phyloP scores from a whole-genome alignment of 64 coral and sea anemone genomes.

The Montipora sp. region DNA sequence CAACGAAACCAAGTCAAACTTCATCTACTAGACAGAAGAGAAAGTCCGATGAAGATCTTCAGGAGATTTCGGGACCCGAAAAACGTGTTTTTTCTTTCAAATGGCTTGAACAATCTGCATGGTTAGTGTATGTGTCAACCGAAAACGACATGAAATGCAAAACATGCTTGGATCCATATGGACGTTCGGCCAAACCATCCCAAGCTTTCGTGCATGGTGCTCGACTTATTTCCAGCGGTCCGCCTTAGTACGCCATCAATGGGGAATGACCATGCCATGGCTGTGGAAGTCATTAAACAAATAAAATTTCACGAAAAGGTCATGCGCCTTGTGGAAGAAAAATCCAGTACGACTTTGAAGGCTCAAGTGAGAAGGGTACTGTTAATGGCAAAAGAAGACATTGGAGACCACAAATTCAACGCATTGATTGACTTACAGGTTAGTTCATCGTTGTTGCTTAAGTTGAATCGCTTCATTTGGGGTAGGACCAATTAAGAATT shows the following conservation, averaged over 20 bases:
- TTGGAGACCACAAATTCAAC: slow-evolving; percentile 14
- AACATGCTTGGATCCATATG: too few species aligned
- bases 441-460: slow-evolving; percentile 1
- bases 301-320: slow-evolving; percentile 9
- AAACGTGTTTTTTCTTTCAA: too few species aligned
- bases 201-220: not conserved
- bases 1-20: too few species aligned
- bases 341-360: slow-evolving; percentile 20
- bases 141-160: too few species aligned
- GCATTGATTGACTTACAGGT: slow-evolving; percentile 56
- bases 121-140: too few species aligned
- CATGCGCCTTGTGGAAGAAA: slow-evolving; percentile 6
- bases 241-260: slow-evolving; percentile 18
- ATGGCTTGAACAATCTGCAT: too few species aligned
- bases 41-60: too few species aligned
- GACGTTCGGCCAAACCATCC: too few species aligned
- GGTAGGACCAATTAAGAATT: slow-evolving; percentile 1
- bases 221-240: slow-evolving; percentile 7
- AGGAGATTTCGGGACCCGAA: too few species aligned
- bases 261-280: slow-evolving; percentile 9
- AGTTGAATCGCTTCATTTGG: not conserved
- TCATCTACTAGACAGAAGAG: too few species aligned
- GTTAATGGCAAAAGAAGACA: slow-evolving; percentile 9
- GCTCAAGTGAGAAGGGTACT: slow-evolving; percentile 21
- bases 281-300: not conserved